Percentiles rank a stretch among this genome's conserved stretches.
phyloP scores from a whole-genome alignment of 1,140 invertebrate species.

The Tribolium castaneum region DNA sequence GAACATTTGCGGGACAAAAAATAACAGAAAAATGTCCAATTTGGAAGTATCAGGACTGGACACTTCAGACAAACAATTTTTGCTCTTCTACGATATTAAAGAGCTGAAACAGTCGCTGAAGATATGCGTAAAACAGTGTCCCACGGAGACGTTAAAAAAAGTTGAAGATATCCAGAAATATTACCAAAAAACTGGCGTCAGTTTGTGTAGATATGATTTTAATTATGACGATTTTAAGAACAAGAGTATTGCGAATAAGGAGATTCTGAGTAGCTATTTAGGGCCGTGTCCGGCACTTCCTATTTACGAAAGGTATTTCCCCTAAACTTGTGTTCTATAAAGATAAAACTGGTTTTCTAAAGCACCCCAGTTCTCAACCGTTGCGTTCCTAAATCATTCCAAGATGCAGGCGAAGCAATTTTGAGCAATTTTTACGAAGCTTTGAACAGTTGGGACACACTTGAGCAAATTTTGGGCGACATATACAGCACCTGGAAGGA shows the following conservation, averaged over 20 bases:
- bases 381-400: constrained; percentile 81
- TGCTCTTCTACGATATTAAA: constrained; percentile 87
- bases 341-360: constrained; percentile 47
- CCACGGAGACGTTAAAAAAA: constrained; percentile 72
- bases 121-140: constrained; percentile 92
- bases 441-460: constrained; percentile 87
- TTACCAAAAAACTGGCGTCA: constrained; percentile 77
- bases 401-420: constrained; percentile 71
- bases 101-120: constrained; percentile 82
- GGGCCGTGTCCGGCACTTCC: constrained; percentile 80
- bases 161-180: constrained; percentile 80
- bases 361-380: constrained; percentile 85
- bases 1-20: constrained; percentile 91
- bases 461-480: constrained; percentile 89
- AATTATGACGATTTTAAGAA: constrained; percentile 67
- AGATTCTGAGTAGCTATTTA: constrained; percentile 69
- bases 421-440: constrained; percentile 81
- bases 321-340: neutral
- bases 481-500: constrained; percentile 88
- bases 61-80: constrained; percentile 81
- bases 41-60: constrained; percentile 83
- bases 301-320: constrained; percentile 72
- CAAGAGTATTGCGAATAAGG: constrained; percentile 54
- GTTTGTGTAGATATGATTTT: constrained; percentile 80
- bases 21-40: constrained; percentile 79